phyloP scores from a whole-genome alignment of 2,113 vertebrate genomes.

The Eptatretus burgeri region DNA sequence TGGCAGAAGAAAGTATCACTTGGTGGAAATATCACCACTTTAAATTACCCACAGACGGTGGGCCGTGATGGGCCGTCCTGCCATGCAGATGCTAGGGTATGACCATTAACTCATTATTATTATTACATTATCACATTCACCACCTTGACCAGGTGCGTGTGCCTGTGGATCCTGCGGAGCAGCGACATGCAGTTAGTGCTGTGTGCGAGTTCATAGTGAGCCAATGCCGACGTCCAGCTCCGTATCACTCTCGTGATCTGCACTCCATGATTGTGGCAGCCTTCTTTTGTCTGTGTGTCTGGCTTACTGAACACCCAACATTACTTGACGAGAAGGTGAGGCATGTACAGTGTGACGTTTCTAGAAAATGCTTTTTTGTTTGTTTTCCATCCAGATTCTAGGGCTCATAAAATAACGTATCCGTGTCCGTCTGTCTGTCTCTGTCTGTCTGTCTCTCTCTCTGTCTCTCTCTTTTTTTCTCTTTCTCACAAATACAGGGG shows the following conservation, averaged over 20 bases:
- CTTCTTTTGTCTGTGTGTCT: slow-evolving; percentile 79
- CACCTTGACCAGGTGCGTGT: slow-evolving; percentile 33
- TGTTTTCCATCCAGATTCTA: too few species aligned
- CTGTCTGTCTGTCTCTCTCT: too few species aligned
- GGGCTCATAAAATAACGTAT: too few species aligned
- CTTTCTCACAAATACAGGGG: too few species aligned
- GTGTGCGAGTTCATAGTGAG: slow-evolving; percentile 67
- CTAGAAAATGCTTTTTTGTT: too few species aligned
- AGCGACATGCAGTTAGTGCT: slow-evolving; percentile 42
- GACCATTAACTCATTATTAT: too few species aligned
- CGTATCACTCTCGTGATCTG: slow-evolving; percentile 59
- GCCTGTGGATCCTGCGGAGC: slow-evolving; percentile 31
- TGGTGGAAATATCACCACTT: too few species aligned
- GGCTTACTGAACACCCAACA: slow-evolving; percentile 67
- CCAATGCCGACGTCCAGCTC: slow-evolving; percentile 71
- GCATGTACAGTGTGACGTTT: too few species aligned
- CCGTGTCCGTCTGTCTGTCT: not conserved
- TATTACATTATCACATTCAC: not conserved
- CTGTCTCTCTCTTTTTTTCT: too few species aligned
- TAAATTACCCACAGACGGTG: too few species aligned
- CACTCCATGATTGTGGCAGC: slow-evolving; percentile 94
- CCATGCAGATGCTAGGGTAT: not conserved
- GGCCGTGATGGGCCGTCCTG: not conserved
- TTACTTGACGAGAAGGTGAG: slow-evolving; percentile 72
- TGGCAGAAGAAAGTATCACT: too few species aligned